phyloP scores from a whole-genome alignment of 2,888 invertebrate species.

The Agrochola macilenta region DNA sequence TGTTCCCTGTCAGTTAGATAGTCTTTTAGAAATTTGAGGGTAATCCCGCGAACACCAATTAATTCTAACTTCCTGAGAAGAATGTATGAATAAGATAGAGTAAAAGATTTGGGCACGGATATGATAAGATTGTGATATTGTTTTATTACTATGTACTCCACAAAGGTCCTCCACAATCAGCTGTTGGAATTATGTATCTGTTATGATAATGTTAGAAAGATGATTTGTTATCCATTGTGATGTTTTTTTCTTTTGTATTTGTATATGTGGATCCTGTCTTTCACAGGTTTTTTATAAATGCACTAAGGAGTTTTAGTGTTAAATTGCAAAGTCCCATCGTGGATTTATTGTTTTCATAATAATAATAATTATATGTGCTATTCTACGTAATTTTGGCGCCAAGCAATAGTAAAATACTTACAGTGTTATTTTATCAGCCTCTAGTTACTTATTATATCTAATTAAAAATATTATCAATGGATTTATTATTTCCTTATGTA shows the following conservation, averaged over 20 bases:
- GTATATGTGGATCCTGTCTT: background rate
- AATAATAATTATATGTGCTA: background rate
- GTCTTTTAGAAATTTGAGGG: too few relatives aligned
- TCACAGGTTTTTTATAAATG: background rate
- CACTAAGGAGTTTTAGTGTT: background rate
- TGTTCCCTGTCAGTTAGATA: too few relatives aligned
- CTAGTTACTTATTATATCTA: slow-evolving; percentile 1
- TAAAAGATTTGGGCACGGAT: slow-evolving; percentile 36
- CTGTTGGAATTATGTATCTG: slow-evolving; percentile 25
- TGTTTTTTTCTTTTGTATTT: background rate
- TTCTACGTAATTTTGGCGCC: background rate
- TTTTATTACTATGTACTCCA: slow-evolving; percentile 34
- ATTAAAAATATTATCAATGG: background rate
- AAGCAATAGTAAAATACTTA: background rate
- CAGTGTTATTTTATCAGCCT: background rate
- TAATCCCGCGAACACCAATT: too few relatives aligned
- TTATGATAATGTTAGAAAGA: slow-evolving; percentile 24
- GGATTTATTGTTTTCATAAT: too few relatives aligned
- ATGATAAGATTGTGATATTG: slow-evolving; percentile 46
- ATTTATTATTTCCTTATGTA: slow-evolving; percentile 18
- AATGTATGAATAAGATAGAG: slow-evolving; percentile 39
- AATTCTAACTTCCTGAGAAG: too few relatives aligned
- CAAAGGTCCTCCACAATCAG: slow-evolving; percentile 23
- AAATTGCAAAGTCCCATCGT: background rate
- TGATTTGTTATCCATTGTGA: slow-evolving; percentile 4